phyloP scores from a whole-genome alignment of 2,797 vertebrate species.

The Yasuhikotakia modesta region DNA sequence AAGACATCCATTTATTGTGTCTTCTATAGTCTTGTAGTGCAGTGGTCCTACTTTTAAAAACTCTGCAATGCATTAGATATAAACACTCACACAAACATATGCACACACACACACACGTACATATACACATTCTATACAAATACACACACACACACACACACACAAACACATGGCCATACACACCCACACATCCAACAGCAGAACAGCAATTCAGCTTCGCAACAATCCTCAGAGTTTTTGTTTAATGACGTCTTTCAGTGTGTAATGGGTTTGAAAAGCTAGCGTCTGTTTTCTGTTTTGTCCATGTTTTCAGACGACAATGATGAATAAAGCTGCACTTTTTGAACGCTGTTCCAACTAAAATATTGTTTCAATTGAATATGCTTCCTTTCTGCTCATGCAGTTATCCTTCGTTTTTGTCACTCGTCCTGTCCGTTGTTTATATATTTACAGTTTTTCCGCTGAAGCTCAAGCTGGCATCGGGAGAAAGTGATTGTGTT shows the following conservation, averaged over 20 bases:
- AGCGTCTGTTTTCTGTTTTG: not conserved
- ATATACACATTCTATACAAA: too few species aligned
- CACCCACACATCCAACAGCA: not conserved
- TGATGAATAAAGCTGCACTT: constrained; percentile 29
- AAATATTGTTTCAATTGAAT: constrained; percentile 8
- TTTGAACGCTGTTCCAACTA: constrained; percentile 2
- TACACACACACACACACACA: too few species aligned
- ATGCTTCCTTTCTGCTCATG: not conserved
- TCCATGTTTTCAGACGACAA: constrained; percentile 17
- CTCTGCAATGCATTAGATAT: not conserved
- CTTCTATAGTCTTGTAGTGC: not conserved
- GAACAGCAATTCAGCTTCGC: constrained; percentile 20
- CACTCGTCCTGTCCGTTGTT: constrained; percentile 4
- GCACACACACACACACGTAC: too few species aligned
- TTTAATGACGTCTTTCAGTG: constrained; percentile 31
- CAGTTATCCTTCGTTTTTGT: not conserved
- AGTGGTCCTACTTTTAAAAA: too few species aligned
- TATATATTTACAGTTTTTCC: not conserved
- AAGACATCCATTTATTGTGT: constrained; percentile 22
- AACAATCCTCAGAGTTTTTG: constrained; percentile 25
- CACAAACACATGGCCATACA: too few species aligned
- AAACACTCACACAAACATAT: not conserved
- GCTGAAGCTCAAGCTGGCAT: constrained; percentile 4
- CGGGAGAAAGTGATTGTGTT: too few species aligned
- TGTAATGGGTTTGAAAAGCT: constrained; percentile 33